phyloP scores from a whole-genome alignment of 2,797 vertebrate genomes.

The Botia almorhae region DNA sequence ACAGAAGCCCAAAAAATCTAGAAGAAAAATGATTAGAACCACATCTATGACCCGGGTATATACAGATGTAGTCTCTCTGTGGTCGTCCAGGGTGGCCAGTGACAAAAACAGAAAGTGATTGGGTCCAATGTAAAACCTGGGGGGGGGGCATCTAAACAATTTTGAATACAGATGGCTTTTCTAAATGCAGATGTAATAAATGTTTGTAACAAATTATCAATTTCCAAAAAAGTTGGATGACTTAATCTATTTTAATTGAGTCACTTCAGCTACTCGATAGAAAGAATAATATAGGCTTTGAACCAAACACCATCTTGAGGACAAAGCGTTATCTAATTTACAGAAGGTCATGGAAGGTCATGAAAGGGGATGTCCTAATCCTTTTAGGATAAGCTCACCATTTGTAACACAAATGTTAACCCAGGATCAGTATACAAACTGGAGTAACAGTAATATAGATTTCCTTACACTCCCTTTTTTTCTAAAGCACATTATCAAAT shows the following conservation, averaged over 20 bases:
- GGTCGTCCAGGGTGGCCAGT: background rate
- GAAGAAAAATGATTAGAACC: conserved; percentile 84
- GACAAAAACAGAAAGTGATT: background rate
- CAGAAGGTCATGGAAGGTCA: background rate
- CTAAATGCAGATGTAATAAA: no score
- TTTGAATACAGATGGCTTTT: no score
- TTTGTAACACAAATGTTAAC: conserved; percentile 8
- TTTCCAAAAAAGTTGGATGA: no score
- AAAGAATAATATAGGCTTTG: conserved; percentile 17
- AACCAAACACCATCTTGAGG: background rate
- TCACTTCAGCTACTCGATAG: conserved; percentile 7
- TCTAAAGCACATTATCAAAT: background rate
- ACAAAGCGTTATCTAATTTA: conserved; percentile 19
- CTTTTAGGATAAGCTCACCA: conserved; percentile 41
- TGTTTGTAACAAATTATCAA: no score
- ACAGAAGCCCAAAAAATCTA: conserved; percentile 83
- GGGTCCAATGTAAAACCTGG: conserved; percentile 4
- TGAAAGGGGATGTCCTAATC: conserved; percentile 32
- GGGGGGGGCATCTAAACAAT: background rate
- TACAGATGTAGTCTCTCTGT: conserved; percentile 11
- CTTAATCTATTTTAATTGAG: background rate
- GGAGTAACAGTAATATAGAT: conserved; percentile 2
- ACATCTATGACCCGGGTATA: conserved; percentile 84
- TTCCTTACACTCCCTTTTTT: background rate
- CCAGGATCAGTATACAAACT: conserved; percentile 20